Percentiles rank a stretch among this genome's conserved stretches.
These are phyloP conservation scores for Gasterosteus nipponicus DNA, from an alignment of 2,113 vertebrate species.

Conservation along the genomic window DNA sequence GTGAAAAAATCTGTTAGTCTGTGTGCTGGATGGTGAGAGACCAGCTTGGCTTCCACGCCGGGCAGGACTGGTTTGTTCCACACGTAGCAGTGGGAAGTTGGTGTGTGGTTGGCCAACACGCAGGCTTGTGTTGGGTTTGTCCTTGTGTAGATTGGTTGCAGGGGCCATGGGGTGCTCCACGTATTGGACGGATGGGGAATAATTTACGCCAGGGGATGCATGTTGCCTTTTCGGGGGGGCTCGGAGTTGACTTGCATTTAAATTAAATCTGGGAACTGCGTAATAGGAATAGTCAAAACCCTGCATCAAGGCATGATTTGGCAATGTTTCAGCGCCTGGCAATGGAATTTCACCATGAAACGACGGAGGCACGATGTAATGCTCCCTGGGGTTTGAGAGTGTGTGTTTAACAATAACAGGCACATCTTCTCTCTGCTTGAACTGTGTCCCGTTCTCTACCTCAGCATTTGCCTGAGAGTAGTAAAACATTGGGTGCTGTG, in stretches of 20 bases:
- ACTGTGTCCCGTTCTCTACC: conserved; percentile 71
- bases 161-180: conserved; percentile 26
- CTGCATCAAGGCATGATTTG: conserved; percentile 61
- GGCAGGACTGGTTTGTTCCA: conserved; percentile 32
- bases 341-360: conserved; percentile 67
- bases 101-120: conserved; percentile 16
- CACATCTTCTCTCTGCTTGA: conserved; percentile 64
- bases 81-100: conserved; percentile 8
- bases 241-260: conserved; percentile 59
- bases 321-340: conserved; percentile 39
- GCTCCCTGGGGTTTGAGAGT: conserved; percentile 65
- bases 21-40: conserved; percentile 34
- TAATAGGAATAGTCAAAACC: conserved; percentile 64
- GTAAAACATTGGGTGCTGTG: conserved; percentile 77
- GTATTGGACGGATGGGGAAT: conserved; percentile 33
- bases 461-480: conserved; percentile 78
- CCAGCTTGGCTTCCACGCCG: conserved; percentile 18
- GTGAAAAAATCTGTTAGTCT: conserved; percentile 31
- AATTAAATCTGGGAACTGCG: conserved; percentile 67
- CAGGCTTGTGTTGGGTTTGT: conserved; percentile 15
- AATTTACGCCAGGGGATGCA: conserved; percentile 24
- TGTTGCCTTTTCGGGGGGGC: conserved; percentile 49
- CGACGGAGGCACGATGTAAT: conserved; percentile 52
- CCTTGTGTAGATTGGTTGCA: conserved; percentile 23
- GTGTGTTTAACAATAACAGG: conserved; percentile 65